Conservation (phyloP, 2,113 vertebrate genomes). For the Syngnathus floridae region DNA sequence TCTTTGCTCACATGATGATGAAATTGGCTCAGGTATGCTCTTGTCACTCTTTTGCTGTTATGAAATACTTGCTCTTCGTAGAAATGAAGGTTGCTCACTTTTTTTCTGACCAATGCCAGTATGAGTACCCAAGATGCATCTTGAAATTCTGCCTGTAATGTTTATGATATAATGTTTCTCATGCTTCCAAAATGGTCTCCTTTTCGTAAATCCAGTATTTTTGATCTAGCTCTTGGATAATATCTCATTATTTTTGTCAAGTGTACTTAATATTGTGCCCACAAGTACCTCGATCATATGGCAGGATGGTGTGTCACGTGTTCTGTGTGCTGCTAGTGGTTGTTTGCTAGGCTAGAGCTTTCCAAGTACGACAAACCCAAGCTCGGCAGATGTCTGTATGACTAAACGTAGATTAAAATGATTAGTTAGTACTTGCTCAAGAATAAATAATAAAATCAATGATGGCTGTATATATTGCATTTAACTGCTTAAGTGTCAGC, state of each 20-base stretch:
- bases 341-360: constrained; percentile 9
- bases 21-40: constrained; percentile 86
- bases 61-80: neutral
- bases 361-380: constrained; percentile 2
- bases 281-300: neutral
- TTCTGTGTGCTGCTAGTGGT: neutral
- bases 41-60: neutral
- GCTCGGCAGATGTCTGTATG: neutral
- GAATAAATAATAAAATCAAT: neutral
- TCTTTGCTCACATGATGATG: constrained; percentile 99
- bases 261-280: neutral
- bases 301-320: neutral
- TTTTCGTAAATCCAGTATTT: neutral
- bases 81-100: no score
- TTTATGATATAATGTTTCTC: neutral
- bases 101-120: no score
- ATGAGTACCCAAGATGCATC: no score
- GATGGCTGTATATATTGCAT: constrained; percentile 9
- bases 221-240: neutral
- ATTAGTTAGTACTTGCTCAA: neutral
- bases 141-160: neutral
- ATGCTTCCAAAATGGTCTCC: neutral
- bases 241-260: neutral
- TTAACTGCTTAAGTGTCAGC: constrained; percentile 13
- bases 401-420: constrained; percentile 7